Base-by-base conservation (phyloP, 2,888 invertebrate genomes). In the Abrostola tripartita region DNA sequence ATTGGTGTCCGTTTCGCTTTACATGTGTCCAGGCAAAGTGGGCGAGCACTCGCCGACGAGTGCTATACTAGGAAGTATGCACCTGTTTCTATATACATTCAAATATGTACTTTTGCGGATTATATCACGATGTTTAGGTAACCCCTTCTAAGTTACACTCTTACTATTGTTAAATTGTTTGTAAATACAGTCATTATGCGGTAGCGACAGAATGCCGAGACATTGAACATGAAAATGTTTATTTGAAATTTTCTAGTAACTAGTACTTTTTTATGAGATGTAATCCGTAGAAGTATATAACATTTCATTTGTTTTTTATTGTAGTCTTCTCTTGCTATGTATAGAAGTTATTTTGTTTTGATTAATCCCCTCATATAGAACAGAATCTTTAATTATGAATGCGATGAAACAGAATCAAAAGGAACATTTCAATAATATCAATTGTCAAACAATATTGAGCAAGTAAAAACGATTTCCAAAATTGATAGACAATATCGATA, bases 11-110 rank as follows among this genome's bases (percentile, higher is more conserved):
- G 94, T 58, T 94, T 93, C 74, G 92, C 90, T 56, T 86, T 94
- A 64, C 90, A 94, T 89, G 92, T 94, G 88, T 94, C 94, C 72
- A 81, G 92, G 83, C 94, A 94, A 79, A 94, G 91, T 78, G 90
- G 88, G 41, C 82, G 92, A 44, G 92, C 93, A 44, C 88, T 94
- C 76, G 94, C 94, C 38, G 89, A 94, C 78, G 94, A 94, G 86
- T 94, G 94, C 83, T 94, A 94, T 83, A 94, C 93, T 66, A 88
- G 94, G 87, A 94, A 94, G 94, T 94, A 92, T 85, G 83, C 85
- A 73, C 78, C 55, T 68, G 61, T 66, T 38, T 65, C 52, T 52
- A 61, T 42, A 70, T 58, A 37, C 65, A 58, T 56, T 37, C 37
- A 7, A 37, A 9, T 49, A 38, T 47, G 54, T 44, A 12, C 44